Conservation (phyloP, 53 echinoderm and acorn worm species). For the Echinometra lucunter region DNA sequence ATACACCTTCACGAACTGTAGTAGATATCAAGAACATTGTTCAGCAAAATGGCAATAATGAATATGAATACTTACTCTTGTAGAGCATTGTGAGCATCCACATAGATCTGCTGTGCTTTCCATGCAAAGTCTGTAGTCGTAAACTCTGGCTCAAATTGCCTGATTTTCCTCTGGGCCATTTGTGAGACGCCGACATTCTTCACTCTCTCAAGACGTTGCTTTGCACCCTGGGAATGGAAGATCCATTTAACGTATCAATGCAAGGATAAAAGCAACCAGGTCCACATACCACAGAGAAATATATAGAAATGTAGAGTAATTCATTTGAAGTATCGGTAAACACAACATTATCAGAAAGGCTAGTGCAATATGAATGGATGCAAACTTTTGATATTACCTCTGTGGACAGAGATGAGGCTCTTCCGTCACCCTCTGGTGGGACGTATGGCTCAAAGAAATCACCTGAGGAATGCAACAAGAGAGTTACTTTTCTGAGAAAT, state of each 20-base stretch:
- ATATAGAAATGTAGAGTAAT: too few relatives aligned
- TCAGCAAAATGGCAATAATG: too few relatives aligned
- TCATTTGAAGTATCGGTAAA: too few relatives aligned
- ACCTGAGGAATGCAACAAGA: constrained; percentile 63
- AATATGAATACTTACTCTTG: constrained; percentile 85
- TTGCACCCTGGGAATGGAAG: constrained; percentile 79
- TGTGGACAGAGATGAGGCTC: constrained; percentile 81
- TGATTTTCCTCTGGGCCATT: constrained; percentile 85
- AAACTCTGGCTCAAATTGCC: constrained; percentile 95
- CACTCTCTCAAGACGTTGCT: constrained; percentile 88
- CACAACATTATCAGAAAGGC: neutral
- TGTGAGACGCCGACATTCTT: constrained; percentile 88
- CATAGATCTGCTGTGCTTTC: constrained; percentile 92
- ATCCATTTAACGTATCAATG: neutral
- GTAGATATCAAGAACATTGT: too few relatives aligned
- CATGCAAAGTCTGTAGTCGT: constrained; percentile 90
- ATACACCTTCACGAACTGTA: too few relatives aligned
- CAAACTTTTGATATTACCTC: constrained; percentile 71
- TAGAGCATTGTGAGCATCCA: constrained; percentile 88
- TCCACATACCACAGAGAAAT: neutral
- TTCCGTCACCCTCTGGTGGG: constrained; percentile 98
- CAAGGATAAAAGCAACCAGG: neutral
- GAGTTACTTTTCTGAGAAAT: neutral
- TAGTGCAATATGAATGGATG: too few relatives aligned
- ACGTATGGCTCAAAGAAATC: constrained; percentile 97